These are phyloP conservation scores for Drosophila longiperda DNA, from an alignment of 2,888 invertebrate species.

Conservation along the genomic window DNA sequence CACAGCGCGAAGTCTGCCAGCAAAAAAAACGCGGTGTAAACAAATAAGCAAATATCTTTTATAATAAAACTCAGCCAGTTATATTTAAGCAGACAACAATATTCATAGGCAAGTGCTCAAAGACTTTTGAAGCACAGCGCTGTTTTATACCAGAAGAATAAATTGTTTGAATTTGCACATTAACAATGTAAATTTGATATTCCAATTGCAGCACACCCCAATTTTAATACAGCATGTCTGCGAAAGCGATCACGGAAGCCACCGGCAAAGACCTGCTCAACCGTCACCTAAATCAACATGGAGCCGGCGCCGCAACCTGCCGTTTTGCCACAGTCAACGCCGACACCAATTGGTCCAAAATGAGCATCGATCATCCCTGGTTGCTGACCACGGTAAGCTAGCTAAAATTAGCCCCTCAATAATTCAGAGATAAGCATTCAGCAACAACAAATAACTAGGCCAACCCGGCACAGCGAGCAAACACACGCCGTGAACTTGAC, in stretches of 20 bases:
- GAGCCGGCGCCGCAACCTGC: conserved; percentile 90
- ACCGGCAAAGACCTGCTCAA: conserved; percentile 97
- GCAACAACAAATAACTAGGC: conserved; percentile 22
- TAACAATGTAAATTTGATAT: not conserved
- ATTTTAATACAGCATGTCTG: conserved; percentile 90
- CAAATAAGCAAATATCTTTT: conserved; percentile 41
- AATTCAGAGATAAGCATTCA: conserved; percentile 33
- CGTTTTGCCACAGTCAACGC: conserved; percentile 93
- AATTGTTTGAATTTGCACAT: not conserved
- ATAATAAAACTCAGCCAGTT: conserved; percentile 14
- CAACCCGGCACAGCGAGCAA: conserved; percentile 23
- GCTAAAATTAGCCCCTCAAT: conserved; percentile 45
- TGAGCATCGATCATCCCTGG: conserved; percentile 93
- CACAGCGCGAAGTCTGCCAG: conserved; percentile 58
- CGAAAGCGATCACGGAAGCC: conserved; percentile 97
- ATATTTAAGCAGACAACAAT: conserved; percentile 27
- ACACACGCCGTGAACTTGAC: conserved; percentile 53
- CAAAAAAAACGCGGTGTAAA: conserved; percentile 26
- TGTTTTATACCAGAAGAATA: conserved; percentile 10
- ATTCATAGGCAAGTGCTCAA: conserved; percentile 44
- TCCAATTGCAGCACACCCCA: conserved; percentile 27
- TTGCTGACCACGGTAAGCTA: conserved; percentile 89
- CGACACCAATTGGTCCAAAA: conserved; percentile 90
- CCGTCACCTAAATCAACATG: conserved; percentile 89
- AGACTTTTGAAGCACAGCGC: conserved; percentile 62